Conservation (phyloP, 2,113 vertebrate species). For the Triplophysa siluroides region DNA sequence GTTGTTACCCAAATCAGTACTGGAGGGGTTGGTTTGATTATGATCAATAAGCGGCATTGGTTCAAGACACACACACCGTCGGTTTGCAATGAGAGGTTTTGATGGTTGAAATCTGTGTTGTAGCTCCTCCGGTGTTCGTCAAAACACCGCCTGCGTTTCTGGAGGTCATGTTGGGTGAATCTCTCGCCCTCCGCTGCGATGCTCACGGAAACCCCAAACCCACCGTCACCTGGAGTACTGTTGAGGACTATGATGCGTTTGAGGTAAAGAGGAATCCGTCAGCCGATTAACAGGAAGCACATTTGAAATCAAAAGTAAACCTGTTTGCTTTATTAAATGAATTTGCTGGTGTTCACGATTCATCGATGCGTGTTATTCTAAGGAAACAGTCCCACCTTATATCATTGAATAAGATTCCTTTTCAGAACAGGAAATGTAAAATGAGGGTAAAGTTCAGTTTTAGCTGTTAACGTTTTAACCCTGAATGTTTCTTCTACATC, state of each 20-base stretch:
- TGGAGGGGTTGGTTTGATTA: no score
- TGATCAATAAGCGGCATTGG: not conserved
- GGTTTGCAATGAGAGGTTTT: not conserved
- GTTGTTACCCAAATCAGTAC: no score
- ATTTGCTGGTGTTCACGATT: no score
- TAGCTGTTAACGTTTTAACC: not conserved
- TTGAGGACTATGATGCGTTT: slow-evolving; percentile 77
- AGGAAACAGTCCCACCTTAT: no score
- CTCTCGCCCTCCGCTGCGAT: slow-evolving; percentile 82
- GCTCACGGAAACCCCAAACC: slow-evolving; percentile 89
- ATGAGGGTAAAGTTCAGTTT: not conserved
- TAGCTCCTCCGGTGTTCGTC: slow-evolving; percentile 88
- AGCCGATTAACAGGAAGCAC: not conserved
- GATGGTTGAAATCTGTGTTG: slow-evolving; percentile 22
- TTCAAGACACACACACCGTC: not conserved
- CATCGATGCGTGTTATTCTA: no score
- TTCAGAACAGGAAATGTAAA: no score
- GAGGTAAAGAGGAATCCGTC: slow-evolving; percentile 71
- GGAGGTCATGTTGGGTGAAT: slow-evolving; percentile 82
- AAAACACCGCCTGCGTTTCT: slow-evolving; percentile 84
- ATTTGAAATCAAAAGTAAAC: not conserved
- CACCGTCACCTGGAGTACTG: slow-evolving; percentile 80
- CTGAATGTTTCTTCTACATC: not conserved
- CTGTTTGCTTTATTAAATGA: no score
- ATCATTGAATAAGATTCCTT: not conserved